Base-by-base conservation (phyloP, 1,140 invertebrate species). In the Drosophila micromelanica region DNA sequence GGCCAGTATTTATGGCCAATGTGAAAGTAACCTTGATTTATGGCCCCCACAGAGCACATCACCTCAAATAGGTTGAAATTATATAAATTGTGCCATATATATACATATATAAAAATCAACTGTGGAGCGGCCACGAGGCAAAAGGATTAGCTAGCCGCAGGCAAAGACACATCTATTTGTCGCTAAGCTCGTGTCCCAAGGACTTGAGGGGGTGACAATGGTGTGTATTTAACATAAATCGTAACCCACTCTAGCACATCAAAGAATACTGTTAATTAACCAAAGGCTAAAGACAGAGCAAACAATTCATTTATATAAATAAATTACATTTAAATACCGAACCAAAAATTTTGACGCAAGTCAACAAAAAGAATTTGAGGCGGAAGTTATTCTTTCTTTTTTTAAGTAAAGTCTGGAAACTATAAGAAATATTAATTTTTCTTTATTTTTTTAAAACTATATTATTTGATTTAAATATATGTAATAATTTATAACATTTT, bases 61-160 rank as follows among this genome's bases (percentile, higher is more conserved):
- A 73, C 72, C 76, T 35, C 80, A 79, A 82, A 84, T 84, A 63
- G 71, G 64, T 79, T 75, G 54, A 84, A 82, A 82, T 82, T 82
- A 82, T 77, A 84, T 60, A 84, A 82, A 82, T 82, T 84, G 80
- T 75, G 70, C 51, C 80, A 77, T 52, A 45, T 42, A 57, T 48
- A 37, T 17, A 17, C 17, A 45, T 42, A 57, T 17, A 7, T 54
- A 37, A 0, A 7, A 6, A 32, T 32, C 5, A 32, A 38, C 37
- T 17, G 17, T 49, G 13, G 20, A 32, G 12, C 11, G 11, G 45
- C 70, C 17, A 32, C 32, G 1, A 30, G 69, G 65, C 54, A 23
- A 30, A 72, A 57, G 80, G 80, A 79, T 84, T 72, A 84, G 52
- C 38, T 55, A 8, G 43, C 76, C 42, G 12, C 11, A 5, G 62